Evolutionary conservation across 2,888 invertebrate species (phyloP).

Genomic region (Patella pellucida): DNA sequence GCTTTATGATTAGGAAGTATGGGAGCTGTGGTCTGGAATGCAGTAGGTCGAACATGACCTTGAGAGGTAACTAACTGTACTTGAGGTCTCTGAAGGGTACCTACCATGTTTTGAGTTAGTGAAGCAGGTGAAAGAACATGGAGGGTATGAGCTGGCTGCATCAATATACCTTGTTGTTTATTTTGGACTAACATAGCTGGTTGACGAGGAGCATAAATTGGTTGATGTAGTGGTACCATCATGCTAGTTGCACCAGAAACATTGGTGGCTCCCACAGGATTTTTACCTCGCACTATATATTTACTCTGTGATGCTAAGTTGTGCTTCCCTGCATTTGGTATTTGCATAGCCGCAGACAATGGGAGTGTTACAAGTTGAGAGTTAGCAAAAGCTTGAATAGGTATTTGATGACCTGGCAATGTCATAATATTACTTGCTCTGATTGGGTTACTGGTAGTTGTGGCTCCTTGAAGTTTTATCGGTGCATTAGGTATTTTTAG

Average conservation of each 20-base stretch:
- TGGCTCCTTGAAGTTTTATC: not conserved
- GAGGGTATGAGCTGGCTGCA: not conserved
- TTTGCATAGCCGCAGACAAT: not conserved
- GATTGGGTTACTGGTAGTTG: not conserved
- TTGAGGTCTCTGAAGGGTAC: not conserved
- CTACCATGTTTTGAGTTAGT: not conserved
- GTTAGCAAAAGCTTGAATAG: not conserved
- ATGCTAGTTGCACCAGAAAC: constrained; percentile 11
- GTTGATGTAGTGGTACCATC: constrained; percentile 1
- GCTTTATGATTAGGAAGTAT: not conserved
- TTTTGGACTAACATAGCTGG: constrained; percentile 12
- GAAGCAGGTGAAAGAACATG: not conserved
- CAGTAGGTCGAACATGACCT: not conserved
- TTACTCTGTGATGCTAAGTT: not conserved
- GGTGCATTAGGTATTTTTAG: not conserved
- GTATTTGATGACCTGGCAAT: not conserved
- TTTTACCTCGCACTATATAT: not conserved
- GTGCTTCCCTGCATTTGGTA: not conserved
- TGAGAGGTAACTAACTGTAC: not conserved
- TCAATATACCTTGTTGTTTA: not conserved
- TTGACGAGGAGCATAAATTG: not conserved
- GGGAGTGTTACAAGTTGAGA: not conserved
- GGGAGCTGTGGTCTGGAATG: constrained; percentile 1
- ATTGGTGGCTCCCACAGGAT: not conserved
- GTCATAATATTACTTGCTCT: not conserved